Evolutionary conservation across 1,140 invertebrate species (phyloP).

Genomic region (Notospermus geniculatus): DNA sequence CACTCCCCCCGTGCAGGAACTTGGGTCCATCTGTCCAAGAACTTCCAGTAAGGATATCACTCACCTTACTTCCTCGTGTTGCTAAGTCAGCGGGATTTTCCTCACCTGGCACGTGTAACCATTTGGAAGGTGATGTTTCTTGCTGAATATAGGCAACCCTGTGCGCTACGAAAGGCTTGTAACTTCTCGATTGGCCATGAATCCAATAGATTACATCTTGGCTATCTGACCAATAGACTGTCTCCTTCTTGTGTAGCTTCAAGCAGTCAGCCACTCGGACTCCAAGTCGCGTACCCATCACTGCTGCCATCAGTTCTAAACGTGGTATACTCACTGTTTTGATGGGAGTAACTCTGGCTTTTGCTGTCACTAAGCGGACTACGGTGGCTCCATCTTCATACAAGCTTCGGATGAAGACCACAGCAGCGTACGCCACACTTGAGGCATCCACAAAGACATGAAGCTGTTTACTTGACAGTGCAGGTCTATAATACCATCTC

Average conservation of each 20-base stretch:
- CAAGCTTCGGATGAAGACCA: not conserved
- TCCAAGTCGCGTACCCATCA: not conserved
- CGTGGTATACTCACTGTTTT: not conserved
- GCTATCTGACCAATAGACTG: no score
- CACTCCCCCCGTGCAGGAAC: not conserved
- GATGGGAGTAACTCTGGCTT: not conserved
- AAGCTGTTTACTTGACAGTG: not conserved
- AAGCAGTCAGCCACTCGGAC: no score
- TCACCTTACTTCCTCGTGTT: not conserved
- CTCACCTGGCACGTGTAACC: not conserved
- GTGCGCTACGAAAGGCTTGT: no score
- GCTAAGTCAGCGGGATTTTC: slow-evolving; percentile 8
- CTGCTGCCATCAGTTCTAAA: not conserved
- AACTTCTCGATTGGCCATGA: no score
- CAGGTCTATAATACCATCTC: not conserved
- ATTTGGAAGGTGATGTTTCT: not conserved
- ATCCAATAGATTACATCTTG: not conserved
- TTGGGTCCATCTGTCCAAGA: not conserved
- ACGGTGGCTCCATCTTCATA: not conserved
- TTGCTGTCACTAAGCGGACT: not conserved
- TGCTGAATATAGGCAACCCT: no score
- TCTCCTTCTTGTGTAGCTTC: no score
- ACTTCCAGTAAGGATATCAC: not conserved
- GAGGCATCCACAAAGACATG: not conserved
- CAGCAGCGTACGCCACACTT: not conserved